A percentile compares a stretch with the other conserved stretches of the same genome.
These are phyloP conservation scores for Alosa sapidissima DNA, from an alignment of 2,797 vertebrate species.

Conservation along the genomic window DNA sequence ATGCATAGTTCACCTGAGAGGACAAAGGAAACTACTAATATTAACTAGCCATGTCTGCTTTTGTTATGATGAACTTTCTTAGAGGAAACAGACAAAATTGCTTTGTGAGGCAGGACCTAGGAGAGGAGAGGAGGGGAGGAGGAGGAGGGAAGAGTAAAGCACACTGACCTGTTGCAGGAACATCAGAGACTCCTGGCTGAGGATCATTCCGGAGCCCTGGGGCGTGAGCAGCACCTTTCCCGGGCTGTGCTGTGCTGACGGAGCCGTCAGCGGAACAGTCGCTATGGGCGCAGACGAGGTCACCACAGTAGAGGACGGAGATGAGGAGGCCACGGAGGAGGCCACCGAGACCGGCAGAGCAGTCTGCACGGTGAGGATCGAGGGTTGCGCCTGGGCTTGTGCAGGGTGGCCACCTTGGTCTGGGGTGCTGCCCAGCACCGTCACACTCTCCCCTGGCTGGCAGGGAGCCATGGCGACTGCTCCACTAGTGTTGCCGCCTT, in stretches of 20 bases:
- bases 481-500: constrained; percentile 62
- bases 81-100: background rate
- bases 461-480: constrained; percentile 67
- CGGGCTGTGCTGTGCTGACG: constrained; percentile 80
- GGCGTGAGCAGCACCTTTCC: constrained; percentile 88
- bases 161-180: constrained; percentile 91
- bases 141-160: background rate
- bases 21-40: background rate
- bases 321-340: constrained; percentile 63
- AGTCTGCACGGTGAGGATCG: constrained; percentile 78
- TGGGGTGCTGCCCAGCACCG: constrained; percentile 70
- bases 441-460: constrained; percentile 69
- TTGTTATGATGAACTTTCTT: background rate
- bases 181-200: constrained; percentile 91
- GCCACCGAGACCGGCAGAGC: constrained; percentile 71
- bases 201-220: constrained; percentile 77
- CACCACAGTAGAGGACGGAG: constrained; percentile 71
- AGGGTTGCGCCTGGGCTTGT: constrained; percentile 70
- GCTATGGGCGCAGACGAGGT: constrained; percentile 71
- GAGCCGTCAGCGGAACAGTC: constrained; percentile 70
- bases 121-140: background rate
- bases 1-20: background rate
- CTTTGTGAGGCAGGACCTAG: background rate
- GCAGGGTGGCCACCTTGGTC: constrained; percentile 73
- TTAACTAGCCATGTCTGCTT: background rate